Percentiles rank a stretch among this genome's conserved stretches.
Conservation (phyloP, 2,888 invertebrate species). For the Leptinotarsa juncta region DNA sequence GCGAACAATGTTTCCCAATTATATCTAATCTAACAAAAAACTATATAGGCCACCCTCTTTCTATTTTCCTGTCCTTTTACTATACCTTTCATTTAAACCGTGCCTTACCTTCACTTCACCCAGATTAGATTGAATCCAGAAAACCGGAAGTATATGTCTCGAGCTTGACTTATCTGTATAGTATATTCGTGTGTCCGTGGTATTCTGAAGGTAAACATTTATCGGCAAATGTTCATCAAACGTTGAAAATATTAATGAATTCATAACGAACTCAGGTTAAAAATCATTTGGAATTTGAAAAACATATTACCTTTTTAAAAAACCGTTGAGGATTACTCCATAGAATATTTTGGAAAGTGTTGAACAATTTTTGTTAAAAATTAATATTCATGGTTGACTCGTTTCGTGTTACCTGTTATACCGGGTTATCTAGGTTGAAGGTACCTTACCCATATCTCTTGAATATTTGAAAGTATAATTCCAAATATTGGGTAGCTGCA, state of each 20-base stretch:
- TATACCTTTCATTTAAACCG: conserved; percentile 15
- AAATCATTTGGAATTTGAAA: too few relatives aligned
- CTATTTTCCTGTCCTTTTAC: conserved; percentile 8
- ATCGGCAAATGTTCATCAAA: not conserved
- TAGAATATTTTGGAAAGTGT: too few relatives aligned
- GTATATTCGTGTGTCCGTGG: not conserved
- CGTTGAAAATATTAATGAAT: not conserved
- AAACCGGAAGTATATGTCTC: conserved; percentile 38
- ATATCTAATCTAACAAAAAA: conserved; percentile 28
- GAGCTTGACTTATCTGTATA: conserved; percentile 32
- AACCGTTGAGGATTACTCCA: too few relatives aligned
- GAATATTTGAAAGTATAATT: too few relatives aligned
- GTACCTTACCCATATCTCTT: too few relatives aligned
- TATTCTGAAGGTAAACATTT: conserved; percentile 6
- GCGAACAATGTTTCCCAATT: conserved; percentile 32
- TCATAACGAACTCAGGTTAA: too few relatives aligned
- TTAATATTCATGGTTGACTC: too few relatives aligned
- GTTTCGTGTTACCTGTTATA: too few relatives aligned
- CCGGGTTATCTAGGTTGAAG: too few relatives aligned
- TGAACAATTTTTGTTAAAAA: too few relatives aligned
- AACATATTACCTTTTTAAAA: too few relatives aligned
- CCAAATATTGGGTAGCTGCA: too few relatives aligned
- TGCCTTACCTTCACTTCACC: conserved; percentile 26
- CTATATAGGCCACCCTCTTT: conserved; percentile 25
- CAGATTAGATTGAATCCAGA: conserved; percentile 31